phyloP scores from a whole-genome alignment of 1,140 invertebrate genomes.

The Helicoverpa armigera region DNA sequence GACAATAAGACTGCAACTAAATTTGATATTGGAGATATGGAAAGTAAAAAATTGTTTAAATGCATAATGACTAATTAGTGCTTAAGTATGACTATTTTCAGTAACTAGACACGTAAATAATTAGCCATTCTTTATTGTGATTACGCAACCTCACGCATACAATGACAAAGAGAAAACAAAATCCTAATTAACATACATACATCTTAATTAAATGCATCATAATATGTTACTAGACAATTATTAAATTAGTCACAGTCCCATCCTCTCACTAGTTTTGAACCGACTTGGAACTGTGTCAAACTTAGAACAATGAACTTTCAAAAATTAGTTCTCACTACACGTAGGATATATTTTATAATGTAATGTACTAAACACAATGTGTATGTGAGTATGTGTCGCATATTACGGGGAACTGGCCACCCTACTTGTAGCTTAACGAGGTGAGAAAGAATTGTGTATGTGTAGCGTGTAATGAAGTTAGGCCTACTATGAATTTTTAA shows the following conservation, averaged over 20 bases:
- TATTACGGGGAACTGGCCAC: slow-evolving; percentile 7
- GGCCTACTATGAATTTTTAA: background rate
- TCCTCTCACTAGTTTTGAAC: slow-evolving; percentile 13
- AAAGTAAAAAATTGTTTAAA: no score
- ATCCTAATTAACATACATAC: background rate
- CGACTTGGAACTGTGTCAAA: slow-evolving; percentile 68
- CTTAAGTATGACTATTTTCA: no score
- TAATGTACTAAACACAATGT: slow-evolving; percentile 30
- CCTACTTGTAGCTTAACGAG: slow-evolving; percentile 12
- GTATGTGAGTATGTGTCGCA: background rate
- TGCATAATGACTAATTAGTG: no score
- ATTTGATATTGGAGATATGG: no score
- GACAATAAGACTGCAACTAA: no score
- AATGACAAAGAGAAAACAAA: background rate
- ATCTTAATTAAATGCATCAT: background rate
- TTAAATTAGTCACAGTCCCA: slow-evolving; percentile 53
- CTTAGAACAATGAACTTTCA: slow-evolving; percentile 66
- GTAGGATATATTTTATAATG: slow-evolving; percentile 22
- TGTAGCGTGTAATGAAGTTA: background rate
- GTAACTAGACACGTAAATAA: no score
- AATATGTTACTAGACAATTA: slow-evolving; percentile 29
- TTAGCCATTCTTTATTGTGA: no score
- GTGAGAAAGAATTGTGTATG: background rate
- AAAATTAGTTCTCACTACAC: slow-evolving; percentile 39
- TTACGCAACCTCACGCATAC: background rate